A percentile compares a stretch with the other conserved stretches of the same genome.
Conservation (phyloP, 2,888 invertebrate species). For the Hoplodrina blanda region DNA sequence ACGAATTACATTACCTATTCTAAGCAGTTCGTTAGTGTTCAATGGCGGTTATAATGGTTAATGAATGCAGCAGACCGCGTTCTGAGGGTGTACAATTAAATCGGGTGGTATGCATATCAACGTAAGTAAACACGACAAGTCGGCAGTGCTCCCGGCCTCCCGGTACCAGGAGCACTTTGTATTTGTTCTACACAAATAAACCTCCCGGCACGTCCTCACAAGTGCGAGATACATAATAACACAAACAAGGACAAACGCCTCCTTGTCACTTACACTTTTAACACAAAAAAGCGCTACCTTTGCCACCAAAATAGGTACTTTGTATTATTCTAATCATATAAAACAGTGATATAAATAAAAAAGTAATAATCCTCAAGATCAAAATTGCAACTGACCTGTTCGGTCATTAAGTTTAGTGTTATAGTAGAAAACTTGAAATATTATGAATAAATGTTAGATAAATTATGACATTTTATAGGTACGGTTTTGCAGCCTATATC, state of each 20-base stretch:
- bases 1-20: constrained; percentile 64
- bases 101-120: constrained; percentile 85
- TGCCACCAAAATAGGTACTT: constrained; percentile 7
- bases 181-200: constrained; percentile 85
- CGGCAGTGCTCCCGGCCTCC: constrained; percentile 76
- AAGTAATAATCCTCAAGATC: constrained; percentile 54
- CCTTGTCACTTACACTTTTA: constrained; percentile 33
- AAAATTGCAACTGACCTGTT: constrained; percentile 64
- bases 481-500: constrained; percentile 75
- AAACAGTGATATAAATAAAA: constrained; percentile 12
- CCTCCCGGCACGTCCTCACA: constrained; percentile 79
- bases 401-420: constrained; percentile 47
- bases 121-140: constrained; percentile 80
- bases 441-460: constrained; percentile 56
- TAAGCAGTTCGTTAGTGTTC: constrained; percentile 55
- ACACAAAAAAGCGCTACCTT: constrained; percentile 5
- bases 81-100: constrained; percentile 69
- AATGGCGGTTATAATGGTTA: constrained; percentile 57
- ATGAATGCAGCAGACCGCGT: constrained; percentile 52
- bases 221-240: constrained; percentile 78
- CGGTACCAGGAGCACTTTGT: constrained; percentile 81
- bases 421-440: constrained; percentile 54
- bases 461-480: constrained; percentile 63
- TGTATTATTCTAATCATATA: neutral
- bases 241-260: constrained; percentile 73